Evolutionary conservation across 1,140 invertebrate species (phyloP), one percentile per base, ranked within the genome.

Genomic region (Brachionus sp.): DNA sequence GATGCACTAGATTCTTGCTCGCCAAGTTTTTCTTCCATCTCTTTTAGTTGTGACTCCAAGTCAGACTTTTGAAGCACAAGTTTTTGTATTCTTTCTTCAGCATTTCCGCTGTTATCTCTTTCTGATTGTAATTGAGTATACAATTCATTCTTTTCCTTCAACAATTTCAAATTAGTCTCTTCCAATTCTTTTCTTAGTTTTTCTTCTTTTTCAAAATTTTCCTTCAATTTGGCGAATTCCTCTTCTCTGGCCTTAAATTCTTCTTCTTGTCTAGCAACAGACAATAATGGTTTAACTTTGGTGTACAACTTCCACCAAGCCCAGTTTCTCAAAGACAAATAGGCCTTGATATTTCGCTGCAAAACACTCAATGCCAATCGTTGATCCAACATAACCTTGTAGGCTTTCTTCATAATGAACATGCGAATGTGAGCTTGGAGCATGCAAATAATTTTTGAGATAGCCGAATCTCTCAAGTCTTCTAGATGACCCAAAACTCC

Each of bases 401-500:
- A 98, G 86, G 95, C 93, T 90, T 95, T 96, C 50, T 89, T 86
- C 90, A 92, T 95, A 93, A 94, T 93, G 86, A 91, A 92, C 84
- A 90, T 96, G 87, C 97, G 92, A 87, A 97, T 94, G 92, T 93
- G 95, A 82, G 95, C 93, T 90, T 99, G 98, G 92, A 99, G 94
- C 94, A 95, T 97, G 86, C 96, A 95, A 87, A 99, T 94, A 89
- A 99, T 99, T 90, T 97, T 97, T 90, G 94, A 92, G 77, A 99
- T 91, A 91, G 96, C 95, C 88, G 99, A 97, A 90, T 99, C 98
- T 93, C 98, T 95, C 90, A 99, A 92, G 91, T 99, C 98, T 91
- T 99, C 98, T 92, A 99, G 95, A 91, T 96, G 95, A 95, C 98
- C 98, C 91, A 99, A 91, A 87, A 98, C 95, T 93, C 98, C 98